Percentiles rank a stretch among this genome's conserved stretches.
phyloP scores from a whole-genome alignment of 1,140 invertebrate genomes.

The Zaprionus capensis region DNA sequence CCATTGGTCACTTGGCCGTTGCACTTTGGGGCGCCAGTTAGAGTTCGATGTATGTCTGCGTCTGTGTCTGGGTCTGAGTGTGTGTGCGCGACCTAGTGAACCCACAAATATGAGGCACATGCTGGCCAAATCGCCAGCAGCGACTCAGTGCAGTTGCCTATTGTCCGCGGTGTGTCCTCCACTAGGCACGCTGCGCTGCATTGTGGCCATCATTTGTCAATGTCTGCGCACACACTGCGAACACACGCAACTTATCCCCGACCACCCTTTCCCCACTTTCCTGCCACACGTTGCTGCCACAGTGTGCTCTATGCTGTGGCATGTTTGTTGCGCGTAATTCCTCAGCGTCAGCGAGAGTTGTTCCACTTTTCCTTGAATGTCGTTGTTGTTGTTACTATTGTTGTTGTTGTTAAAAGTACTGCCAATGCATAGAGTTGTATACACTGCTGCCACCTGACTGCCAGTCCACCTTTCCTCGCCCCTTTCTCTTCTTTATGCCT shows the following conservation, averaged over 20 bases:
- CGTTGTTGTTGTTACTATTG: conserved; percentile 9
- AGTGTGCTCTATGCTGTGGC: conserved; percentile 36
- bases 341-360: conserved; percentile 44
- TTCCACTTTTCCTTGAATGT: neutral
- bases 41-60: neutral
- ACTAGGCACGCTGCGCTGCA: conserved; percentile 39
- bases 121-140: conserved; percentile 44
- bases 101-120: conserved; percentile 64
- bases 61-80: conserved; percentile 11
- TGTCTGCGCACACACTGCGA: conserved; percentile 51
- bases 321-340: conserved; percentile 72
- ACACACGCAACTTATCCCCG: conserved; percentile 57
- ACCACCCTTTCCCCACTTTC: neutral
- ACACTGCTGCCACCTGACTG: conserved; percentile 27
- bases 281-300: neutral
- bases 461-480: neutral
- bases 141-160: conserved; percentile 37
- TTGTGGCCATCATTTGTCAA: conserved; percentile 75
- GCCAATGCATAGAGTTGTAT: conserved; percentile 47
- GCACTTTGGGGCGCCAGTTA: conserved; percentile 46
- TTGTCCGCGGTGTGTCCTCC: conserved; percentile 42
- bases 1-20: conserved; percentile 62
- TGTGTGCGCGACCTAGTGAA: conserved; percentile 61
- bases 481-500: neutral
- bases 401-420: conserved; percentile 13